Evolutionary conservation across 2,797 vertebrate species (phyloP).

Genomic region (Acipenser ruthenus): DNA sequence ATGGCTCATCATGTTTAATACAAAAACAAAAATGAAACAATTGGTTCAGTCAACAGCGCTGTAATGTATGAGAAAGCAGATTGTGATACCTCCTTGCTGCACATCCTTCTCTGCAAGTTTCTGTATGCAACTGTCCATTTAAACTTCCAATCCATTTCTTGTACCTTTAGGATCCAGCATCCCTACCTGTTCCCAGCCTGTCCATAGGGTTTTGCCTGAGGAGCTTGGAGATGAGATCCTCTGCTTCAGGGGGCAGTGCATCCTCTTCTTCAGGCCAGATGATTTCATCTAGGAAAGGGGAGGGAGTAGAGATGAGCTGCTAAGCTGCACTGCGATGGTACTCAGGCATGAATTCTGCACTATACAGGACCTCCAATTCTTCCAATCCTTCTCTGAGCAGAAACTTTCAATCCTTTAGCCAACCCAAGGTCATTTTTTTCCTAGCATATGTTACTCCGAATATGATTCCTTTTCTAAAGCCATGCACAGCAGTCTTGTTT

Average conservation of each 20-base stretch:
- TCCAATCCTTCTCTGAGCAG: no score
- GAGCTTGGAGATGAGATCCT: conserved; percentile 86
- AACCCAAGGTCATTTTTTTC: no score
- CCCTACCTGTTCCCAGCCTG: conserved; percentile 80
- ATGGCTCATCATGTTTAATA: background rate
- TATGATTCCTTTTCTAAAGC: no score
- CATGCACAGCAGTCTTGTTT: no score
- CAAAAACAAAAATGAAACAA: background rate
- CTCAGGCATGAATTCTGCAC: no score
- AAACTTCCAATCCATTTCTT: no score
- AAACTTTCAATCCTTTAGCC: no score
- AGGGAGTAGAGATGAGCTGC: background rate
- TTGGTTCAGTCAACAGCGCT: background rate
- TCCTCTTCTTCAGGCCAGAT: conserved; percentile 93
- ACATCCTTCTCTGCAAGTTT: no score
- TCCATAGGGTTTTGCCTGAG: conserved; percentile 87
- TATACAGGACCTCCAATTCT: no score
- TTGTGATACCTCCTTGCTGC: background rate
- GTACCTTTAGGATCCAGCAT: background rate
- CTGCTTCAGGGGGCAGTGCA: conserved; percentile 79
- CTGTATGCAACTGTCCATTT: no score
- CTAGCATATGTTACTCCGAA: no score
- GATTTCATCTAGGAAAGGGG: conserved; percentile 72
- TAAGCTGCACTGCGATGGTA: no score
- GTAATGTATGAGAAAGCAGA: background rate